Conservation (phyloP, 2,113 vertebrate genomes). For the Muntiacus reevesi region DNA sequence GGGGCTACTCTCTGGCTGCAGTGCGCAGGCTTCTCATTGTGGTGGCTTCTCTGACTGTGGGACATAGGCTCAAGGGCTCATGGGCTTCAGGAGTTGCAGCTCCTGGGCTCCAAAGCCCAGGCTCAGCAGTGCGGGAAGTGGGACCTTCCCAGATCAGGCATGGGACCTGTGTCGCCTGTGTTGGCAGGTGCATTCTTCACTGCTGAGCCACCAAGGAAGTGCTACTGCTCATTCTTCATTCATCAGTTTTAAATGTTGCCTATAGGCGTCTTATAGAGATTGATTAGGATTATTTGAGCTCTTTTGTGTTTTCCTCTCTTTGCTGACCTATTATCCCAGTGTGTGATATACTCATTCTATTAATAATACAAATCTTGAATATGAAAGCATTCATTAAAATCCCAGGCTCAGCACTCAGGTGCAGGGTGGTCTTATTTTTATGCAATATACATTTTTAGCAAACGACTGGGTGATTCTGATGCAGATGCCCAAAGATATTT, state of each 20-base stretch:
- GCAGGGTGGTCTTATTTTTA: background rate
- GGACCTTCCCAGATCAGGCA: background rate
- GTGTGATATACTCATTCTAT: background rate
- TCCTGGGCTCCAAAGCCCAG: background rate
- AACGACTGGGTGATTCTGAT: background rate
- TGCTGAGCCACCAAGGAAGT: background rate
- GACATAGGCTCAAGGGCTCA: background rate
- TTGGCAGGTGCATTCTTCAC: background rate
- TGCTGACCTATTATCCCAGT: background rate
- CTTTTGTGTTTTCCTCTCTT: background rate
- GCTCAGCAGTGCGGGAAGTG: background rate
- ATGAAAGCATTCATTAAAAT: background rate
- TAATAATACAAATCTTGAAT: background rate
- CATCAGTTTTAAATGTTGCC: background rate
- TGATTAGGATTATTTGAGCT: background rate
- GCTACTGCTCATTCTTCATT: background rate
- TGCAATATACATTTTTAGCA: background rate
- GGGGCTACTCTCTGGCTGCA: background rate
- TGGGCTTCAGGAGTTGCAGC: background rate
- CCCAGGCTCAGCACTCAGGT: background rate
- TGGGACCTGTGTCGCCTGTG: background rate
- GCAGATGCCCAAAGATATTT: background rate
- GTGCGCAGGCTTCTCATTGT: background rate
- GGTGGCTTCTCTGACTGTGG: background rate
- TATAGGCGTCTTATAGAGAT: background rate